Evolutionary conservation across 2,797 vertebrate species (phyloP), one percentile per base, ranked within the genome.

Genomic region (Urophycis tenuis): DNA sequence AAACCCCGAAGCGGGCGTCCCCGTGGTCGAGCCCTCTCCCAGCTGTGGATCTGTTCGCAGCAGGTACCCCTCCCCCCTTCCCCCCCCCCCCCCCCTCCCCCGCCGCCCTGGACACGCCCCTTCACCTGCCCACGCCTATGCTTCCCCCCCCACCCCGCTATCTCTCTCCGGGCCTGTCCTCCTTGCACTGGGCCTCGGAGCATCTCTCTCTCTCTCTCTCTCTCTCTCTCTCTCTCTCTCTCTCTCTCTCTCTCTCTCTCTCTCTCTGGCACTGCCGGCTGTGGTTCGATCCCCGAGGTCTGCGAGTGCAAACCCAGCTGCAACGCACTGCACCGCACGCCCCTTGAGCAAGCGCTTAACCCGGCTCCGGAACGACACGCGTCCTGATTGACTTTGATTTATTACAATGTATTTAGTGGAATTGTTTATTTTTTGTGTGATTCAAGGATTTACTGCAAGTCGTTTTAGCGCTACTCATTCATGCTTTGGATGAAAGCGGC

Each of bases 1-100:
- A 83, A 92, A 92, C 91, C 94, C 94, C 83, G 91, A 95, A 79
- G 84, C 89, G 32, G 94, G 94, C 81, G 91, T 88, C 85, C 84
- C 93, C 85, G 91, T 90, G 87, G 91, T 92, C 82, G 95, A 96
- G 45, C 89, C 89, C 80, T 84, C 93, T 83, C 93, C 95, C 92
- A 93, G 94, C n/a, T 91, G 94, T 94, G 94, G 96, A 97, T 91
- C 92, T 98, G 91, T 98, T 99, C 92, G 93, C 95, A 90, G 94
- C 96, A 98, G 97, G 97, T 98, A 98, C 92, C 90, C 80, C 17
- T 36, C 70, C n/a, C 29, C 60, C 19, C 19, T 22, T 9, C 49
- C 49, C 5, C 45, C 81, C 79, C 81, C 75, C 45, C 49, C 30
- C 17, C 77, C 82, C 78, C 74, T 9, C 49, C 49, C 5, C 45